Percentiles rank a stretch among this genome's conserved stretches.
Evolutionary conservation across 2,113 vertebrate genomes (phyloP).

Genomic region (Pedionomus torquatus): DNA sequence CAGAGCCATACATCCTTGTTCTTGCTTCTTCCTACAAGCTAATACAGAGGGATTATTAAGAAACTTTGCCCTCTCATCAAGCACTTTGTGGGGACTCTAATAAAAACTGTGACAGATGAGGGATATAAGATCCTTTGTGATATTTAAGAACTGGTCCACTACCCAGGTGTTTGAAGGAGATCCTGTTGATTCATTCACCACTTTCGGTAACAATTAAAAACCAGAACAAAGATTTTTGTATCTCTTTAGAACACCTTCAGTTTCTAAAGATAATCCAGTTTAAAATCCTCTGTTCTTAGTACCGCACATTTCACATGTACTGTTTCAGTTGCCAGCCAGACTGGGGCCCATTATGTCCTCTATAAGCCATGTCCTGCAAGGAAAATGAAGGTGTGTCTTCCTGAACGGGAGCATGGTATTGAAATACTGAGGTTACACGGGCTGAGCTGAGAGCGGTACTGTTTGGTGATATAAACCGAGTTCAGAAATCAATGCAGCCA

Average conservation of each 20-base stretch:
- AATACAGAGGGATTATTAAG: background rate
- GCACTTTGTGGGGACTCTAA: background rate
- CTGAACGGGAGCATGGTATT: background rate
- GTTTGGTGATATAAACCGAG: background rate
- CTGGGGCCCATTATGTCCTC: background rate
- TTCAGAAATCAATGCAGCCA: background rate
- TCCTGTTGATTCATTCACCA: background rate
- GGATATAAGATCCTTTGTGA: background rate
- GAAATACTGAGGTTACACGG: background rate
- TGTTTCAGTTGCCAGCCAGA: background rate
- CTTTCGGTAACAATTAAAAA: background rate
- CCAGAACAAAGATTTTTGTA: background rate
- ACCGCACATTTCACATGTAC: background rate
- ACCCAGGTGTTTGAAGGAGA: background rate
- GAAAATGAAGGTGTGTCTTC: background rate
- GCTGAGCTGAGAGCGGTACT: background rate
- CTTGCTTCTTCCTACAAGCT: background rate
- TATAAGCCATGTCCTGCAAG: background rate
- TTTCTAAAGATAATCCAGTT: background rate
- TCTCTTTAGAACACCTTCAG: background rate
- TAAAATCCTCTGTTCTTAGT: background rate
- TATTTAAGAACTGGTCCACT: background rate
- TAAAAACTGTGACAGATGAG: constrained; percentile 17
- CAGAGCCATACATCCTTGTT: background rate
- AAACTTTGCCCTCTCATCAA: background rate